Percentiles rank a stretch among this genome's conserved stretches.
Evolutionary conservation across 2,888 invertebrate species (phyloP).

Genomic region (Ectemnius cavifrons): DNA sequence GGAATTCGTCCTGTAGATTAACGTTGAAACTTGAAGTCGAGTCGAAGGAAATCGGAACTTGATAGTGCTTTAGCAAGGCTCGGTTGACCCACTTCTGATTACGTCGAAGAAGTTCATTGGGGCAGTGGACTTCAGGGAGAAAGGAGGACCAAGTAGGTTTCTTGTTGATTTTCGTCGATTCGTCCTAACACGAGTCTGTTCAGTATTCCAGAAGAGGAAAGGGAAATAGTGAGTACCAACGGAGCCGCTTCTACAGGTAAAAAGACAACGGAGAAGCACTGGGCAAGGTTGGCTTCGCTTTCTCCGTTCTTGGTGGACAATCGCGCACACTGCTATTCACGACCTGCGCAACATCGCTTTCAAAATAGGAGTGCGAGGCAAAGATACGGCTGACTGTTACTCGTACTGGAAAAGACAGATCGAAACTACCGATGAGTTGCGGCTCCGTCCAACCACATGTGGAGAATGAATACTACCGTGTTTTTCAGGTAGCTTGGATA

Average conservation of each 20-base stretch:
- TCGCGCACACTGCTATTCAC: no score
- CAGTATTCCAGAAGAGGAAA: constrained; percentile 24
- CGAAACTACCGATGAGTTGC: neutral
- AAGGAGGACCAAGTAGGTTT: neutral
- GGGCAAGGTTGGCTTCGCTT: no score
- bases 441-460: no score
- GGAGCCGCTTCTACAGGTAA: constrained; percentile 15
- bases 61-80: constrained; percentile 65
- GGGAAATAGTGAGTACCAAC: constrained; percentile 24
- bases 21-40: constrained; percentile 63
- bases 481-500: constrained; percentile 1
- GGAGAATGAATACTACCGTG: neutral
- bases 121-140: neutral
- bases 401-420: neutral
- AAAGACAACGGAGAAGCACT: constrained; percentile 2
- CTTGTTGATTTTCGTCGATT: constrained; percentile 11
- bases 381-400: neutral
- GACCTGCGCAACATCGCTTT: neutral
- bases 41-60: constrained; percentile 50
- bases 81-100: constrained; percentile 25
- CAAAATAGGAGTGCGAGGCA: no score
- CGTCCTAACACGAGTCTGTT: constrained; percentile 30
- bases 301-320: no score
- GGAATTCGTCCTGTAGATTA: constrained; percentile 48
- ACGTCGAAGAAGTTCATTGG: neutral